phyloP scores from a whole-genome alignment of 1,140 invertebrate species.

The Anadara kagoshimensis region DNA sequence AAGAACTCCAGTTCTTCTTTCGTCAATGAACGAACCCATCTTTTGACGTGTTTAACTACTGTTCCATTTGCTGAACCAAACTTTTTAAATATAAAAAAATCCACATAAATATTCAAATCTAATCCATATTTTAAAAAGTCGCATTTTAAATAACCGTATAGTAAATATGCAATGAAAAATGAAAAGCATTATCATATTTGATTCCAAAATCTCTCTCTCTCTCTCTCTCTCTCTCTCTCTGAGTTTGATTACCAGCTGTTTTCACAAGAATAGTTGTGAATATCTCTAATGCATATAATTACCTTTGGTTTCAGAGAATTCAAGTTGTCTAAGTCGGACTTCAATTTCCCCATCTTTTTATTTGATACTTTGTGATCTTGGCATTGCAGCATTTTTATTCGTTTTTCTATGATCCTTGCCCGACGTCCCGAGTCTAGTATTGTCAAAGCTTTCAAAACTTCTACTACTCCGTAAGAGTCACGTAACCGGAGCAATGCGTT shows the following conservation, averaged over 20 bases:
- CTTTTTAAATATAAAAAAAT: slow-evolving; percentile 31
- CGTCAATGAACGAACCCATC: slow-evolving; percentile 59
- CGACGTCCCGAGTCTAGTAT: slow-evolving; percentile 61
- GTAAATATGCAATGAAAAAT: too few species aligned
- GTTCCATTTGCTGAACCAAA: slow-evolving; percentile 62
- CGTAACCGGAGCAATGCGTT: slow-evolving; percentile 47
- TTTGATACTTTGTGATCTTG: slow-evolving; percentile 50
- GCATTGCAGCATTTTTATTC: slow-evolving; percentile 58
- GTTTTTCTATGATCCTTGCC: slow-evolving; percentile 60
- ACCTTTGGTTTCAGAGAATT: slow-evolving; percentile 56
- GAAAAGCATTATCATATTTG: too few species aligned
- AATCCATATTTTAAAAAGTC: too few species aligned
- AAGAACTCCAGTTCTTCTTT: slow-evolving; percentile 67
- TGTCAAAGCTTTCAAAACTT: slow-evolving; percentile 62
- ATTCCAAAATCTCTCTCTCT: too few species aligned
- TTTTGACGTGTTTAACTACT: slow-evolving; percentile 58
- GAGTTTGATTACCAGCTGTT: too few species aligned
- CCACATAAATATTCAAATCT: too few species aligned
- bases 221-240: too few species aligned
- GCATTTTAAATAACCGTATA: too few species aligned
- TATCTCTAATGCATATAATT: not conserved
- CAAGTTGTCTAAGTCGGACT: slow-evolving; percentile 63
- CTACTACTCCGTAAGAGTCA: slow-evolving; percentile 58
- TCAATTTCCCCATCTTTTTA: slow-evolving; percentile 62
- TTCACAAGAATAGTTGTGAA: too few species aligned